A percentile compares a stretch with the other conserved stretches of the same genome.
Evolutionary conservation across 2,113 vertebrate species (phyloP).

Genomic region (Tetrao urogallus): DNA sequence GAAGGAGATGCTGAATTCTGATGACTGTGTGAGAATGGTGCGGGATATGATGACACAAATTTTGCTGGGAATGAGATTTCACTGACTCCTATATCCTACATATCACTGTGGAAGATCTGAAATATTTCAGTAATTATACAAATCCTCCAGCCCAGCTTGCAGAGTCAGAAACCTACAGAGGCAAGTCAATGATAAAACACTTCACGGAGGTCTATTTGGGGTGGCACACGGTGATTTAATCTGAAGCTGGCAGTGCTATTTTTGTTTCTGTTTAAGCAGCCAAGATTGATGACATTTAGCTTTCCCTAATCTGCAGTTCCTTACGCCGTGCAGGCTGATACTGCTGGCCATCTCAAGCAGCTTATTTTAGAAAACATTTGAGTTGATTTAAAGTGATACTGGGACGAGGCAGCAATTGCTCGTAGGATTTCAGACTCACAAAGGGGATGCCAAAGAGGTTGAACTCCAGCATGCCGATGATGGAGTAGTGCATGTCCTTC

Average conservation of each 20-base stretch:
- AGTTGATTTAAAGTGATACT: background rate
- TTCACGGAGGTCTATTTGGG: background rate
- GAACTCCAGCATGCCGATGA: slow-evolving; percentile 88
- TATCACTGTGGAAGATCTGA: background rate
- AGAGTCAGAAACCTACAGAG: background rate
- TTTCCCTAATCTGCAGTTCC: background rate
- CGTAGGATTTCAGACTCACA: slow-evolving; percentile 71
- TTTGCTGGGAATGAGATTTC: background rate
- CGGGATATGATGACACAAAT: fast-evolving
- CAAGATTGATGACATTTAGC: slow-evolving; percentile 23
- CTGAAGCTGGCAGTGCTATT: background rate
- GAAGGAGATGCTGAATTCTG: background rate
- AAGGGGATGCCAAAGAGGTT: slow-evolving; percentile 89
- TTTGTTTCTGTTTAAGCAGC: slow-evolving; percentile 11
- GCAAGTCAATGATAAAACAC: background rate
- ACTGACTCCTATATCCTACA: background rate
- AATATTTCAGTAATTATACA: background rate
- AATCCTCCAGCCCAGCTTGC: background rate
- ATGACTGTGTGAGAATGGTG: background rate
- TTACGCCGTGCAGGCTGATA: background rate
- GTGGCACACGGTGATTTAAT: background rate
- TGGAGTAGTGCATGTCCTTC: slow-evolving; percentile 87
- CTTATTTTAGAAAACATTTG: background rate
- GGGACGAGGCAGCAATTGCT: background rate
- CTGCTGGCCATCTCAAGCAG: background rate